Percentiles rank a stretch among this genome's conserved stretches.
Conservation (phyloP, 2,888 invertebrate species). For the Pseudolycoriella hygida region DNA sequence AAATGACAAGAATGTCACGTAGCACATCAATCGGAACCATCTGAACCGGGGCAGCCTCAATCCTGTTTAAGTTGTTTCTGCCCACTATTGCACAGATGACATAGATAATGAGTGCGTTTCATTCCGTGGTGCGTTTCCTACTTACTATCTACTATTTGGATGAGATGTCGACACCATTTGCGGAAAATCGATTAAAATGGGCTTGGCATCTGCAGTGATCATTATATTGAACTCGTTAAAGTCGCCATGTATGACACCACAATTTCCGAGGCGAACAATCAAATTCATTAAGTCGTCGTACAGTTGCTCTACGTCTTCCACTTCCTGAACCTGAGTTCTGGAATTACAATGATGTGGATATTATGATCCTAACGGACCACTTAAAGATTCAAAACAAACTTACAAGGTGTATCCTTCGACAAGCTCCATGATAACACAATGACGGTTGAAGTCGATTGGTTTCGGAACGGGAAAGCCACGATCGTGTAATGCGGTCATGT, state of each 20-base stretch:
- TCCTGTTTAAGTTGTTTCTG: too few relatives aligned
- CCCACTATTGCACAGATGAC: too few relatives aligned
- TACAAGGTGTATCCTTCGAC: conserved; percentile 67
- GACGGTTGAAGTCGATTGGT: conserved; percentile 86
- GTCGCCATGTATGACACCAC: conserved; percentile 96
- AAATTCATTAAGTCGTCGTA: conserved; percentile 92
- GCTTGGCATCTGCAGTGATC: conserved; percentile 58
- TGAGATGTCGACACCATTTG: conserved; percentile 97
- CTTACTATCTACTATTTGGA: conserved; percentile 70
- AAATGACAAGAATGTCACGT: too few relatives aligned
- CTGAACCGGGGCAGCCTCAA: too few relatives aligned
- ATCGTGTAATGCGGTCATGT: conserved; percentile 85
- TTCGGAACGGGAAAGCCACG: conserved; percentile 87
- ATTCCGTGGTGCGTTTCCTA: too few relatives aligned
- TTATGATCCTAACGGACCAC: too few relatives aligned
- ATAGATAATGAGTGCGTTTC: too few relatives aligned
- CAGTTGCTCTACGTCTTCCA: conserved; percentile 52
- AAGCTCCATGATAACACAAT: conserved; percentile 93
- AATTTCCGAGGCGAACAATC: conserved; percentile 75
- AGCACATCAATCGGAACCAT: too few relatives aligned
- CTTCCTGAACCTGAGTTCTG: conserved; percentile 45
- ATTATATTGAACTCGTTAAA: conserved; percentile 99
- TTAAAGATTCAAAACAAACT: conserved; percentile 14
- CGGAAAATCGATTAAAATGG: conserved; percentile 91
- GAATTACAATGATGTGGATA: conserved; percentile 4